Percentiles rank a stretch among this genome's conserved stretches.
Conservation (phyloP, 2,888 invertebrate species). For the Amphiduros pacificus region DNA sequence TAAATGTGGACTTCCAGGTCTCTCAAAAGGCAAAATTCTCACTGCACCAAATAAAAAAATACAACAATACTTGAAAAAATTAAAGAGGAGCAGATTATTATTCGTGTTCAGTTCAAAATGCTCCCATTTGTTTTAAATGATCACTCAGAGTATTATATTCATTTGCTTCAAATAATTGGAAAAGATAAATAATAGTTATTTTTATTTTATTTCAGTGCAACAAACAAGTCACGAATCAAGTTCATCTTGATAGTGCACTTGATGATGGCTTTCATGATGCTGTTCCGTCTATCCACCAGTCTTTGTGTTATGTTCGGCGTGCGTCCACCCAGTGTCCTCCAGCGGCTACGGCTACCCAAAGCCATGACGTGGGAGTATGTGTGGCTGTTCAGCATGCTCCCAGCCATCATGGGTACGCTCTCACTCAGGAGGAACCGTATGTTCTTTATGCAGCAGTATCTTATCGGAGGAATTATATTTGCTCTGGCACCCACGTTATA, state of each 20-base stretch:
- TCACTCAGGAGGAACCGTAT: conserved; percentile 84
- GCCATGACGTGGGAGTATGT: conserved; percentile 91
- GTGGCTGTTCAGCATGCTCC: conserved; percentile 82
- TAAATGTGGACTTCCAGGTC: too few species aligned
- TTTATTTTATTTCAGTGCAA: conserved; percentile 73
- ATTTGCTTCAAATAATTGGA: not conserved
- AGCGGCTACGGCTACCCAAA: conserved; percentile 89
- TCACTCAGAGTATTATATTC: not conserved
- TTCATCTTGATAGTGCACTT: conserved; percentile 93
- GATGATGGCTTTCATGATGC: conserved; percentile 84
- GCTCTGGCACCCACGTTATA: conserved; percentile 81
- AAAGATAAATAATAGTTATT: not conserved
- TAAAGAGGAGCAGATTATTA: too few species aligned
- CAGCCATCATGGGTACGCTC: conserved; percentile 82
- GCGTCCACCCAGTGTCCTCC: conserved; percentile 84
- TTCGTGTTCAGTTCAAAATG: too few species aligned
- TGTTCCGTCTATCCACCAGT: conserved; percentile 87
- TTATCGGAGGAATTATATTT: conserved; percentile 73
- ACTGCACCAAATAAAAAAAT: too few species aligned
- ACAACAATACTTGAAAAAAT: too few species aligned
- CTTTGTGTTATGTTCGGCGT: conserved; percentile 90
- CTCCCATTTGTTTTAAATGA: not conserved
- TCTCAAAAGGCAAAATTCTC: too few species aligned
- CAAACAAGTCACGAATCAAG: conserved; percentile 93
- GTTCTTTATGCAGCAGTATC: conserved; percentile 58